These are phyloP conservation scores for Sabatieria punctata DNA, from an alignment of 2,888 invertebrate genomes.

Conservation along the genomic window DNA sequence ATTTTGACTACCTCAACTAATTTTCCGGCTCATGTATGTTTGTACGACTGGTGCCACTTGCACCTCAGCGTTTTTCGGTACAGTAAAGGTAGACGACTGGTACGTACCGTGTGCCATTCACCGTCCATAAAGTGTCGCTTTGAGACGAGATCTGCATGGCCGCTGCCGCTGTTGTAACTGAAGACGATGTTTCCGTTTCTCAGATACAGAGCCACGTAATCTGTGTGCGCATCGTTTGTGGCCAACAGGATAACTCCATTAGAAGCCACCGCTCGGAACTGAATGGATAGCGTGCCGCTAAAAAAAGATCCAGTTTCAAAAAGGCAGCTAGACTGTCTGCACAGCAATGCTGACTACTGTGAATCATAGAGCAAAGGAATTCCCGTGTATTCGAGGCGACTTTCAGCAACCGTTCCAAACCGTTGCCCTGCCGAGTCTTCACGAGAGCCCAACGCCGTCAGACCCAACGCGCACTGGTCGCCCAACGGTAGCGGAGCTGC, in stretches of 20 bases:
- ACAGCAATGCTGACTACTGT: slow-evolving; percentile 10
- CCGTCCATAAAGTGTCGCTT: slow-evolving; percentile 17
- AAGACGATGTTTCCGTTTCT: slow-evolving; percentile 64
- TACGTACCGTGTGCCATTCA: slow-evolving; percentile 25
- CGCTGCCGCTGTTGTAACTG: slow-evolving; percentile 63
- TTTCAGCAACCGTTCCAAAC: slow-evolving; percentile 31
- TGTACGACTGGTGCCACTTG: too few species aligned
- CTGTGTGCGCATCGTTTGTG: slow-evolving; percentile 40
- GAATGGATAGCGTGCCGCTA: slow-evolving; percentile 49
- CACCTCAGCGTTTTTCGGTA: too few species aligned
- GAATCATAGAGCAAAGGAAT: slow-evolving; percentile 23
- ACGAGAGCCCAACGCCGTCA: slow-evolving; percentile 15
- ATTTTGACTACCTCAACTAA: too few species aligned
- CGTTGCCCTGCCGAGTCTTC: slow-evolving; percentile 26
- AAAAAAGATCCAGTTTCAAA: neutral
- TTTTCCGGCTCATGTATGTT: too few species aligned
- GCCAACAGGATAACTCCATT: slow-evolving; percentile 71
- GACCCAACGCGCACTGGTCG: slow-evolving; percentile 20
- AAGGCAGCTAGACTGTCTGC: neutral
- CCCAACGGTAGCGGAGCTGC: slow-evolving; percentile 4
- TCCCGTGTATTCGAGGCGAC: slow-evolving; percentile 30
- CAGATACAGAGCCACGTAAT: slow-evolving; percentile 71
- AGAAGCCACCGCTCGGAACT: slow-evolving; percentile 55
- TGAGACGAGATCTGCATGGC: slow-evolving; percentile 43
- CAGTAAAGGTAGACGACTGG: too few species aligned